Conservation (phyloP, 2,888 invertebrate genomes). For the Rapana venosa region DNA sequence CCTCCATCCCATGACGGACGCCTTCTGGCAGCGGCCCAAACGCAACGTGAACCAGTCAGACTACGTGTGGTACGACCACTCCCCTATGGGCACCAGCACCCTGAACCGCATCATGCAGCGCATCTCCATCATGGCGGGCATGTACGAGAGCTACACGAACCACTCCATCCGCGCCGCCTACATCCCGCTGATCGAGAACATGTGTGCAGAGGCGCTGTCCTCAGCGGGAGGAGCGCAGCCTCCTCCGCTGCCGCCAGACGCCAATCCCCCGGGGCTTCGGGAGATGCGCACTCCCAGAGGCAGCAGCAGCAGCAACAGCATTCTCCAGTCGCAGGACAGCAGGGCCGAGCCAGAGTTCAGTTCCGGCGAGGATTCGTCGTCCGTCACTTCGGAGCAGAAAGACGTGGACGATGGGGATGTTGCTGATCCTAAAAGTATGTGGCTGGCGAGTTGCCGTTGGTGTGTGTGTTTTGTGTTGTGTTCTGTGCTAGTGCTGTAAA, state of each 20-base stretch:
- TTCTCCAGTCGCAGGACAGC: conserved; percentile 35
- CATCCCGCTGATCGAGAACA: conserved; percentile 66
- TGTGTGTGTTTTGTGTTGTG: too few relatives aligned
- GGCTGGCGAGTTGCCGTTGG: neutral
- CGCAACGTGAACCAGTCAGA: conserved; percentile 64
- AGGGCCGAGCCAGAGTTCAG: conserved; percentile 26
- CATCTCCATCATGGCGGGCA: conserved; percentile 58
- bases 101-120: conserved; percentile 65
- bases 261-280: neutral
- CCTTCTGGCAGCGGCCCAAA: conserved; percentile 72
- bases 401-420: conserved; percentile 33
- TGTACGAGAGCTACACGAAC: conserved; percentile 68
- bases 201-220: conserved; percentile 32
- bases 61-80: conserved; percentile 72
- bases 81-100: conserved; percentile 70
- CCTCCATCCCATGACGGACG: conserved; percentile 72
- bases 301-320: conserved; percentile 17
- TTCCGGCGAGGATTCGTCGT: conserved; percentile 38
- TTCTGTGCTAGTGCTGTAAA: too few relatives aligned
- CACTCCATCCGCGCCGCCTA: conserved; percentile 70
- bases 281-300: neutral
- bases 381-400: conserved; percentile 33
- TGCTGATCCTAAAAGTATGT: conserved; percentile 27
- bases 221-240: neutral
- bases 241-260: neutral